Conservation (phyloP, 2,888 invertebrate genomes). For the Drosophila paracracens region DNA sequence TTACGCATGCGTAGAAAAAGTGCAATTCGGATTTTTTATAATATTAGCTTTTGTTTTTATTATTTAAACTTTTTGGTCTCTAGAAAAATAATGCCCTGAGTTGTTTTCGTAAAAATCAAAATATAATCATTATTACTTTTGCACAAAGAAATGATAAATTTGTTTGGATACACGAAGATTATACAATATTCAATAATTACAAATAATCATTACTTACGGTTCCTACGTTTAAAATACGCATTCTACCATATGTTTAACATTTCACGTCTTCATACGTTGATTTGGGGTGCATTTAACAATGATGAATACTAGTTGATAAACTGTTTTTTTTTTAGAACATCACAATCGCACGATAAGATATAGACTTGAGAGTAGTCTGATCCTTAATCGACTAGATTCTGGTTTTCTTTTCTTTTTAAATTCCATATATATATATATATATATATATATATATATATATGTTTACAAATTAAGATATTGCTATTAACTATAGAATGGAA, state of each 20-base stretch:
- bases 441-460: constrained; percentile 3
- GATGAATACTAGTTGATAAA: constrained; percentile 12
- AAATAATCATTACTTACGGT: background rate
- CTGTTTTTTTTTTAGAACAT: background rate
- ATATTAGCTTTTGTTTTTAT: background rate
- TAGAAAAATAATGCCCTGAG: background rate
- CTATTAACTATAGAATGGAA: background rate
- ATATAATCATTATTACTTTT: background rate
- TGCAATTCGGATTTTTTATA: background rate
- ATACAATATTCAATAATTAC: background rate
- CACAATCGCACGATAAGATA: constrained; percentile 4
- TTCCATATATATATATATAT: background rate
- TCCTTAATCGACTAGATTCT: background rate
- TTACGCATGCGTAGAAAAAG: background rate
- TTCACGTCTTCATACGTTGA: background rate
- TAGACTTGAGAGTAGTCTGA: constrained; percentile 1
- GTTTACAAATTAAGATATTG: constrained; percentile 2
- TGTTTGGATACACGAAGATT: background rate
- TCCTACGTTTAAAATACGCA: background rate
- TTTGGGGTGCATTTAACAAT: constrained; percentile 23
- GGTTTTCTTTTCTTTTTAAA: background rate
- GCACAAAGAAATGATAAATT: background rate
- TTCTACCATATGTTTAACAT: background rate
- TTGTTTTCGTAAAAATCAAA: background rate
- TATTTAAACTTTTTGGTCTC: background rate